Evolutionary conservation across 2,797 vertebrate species (phyloP).

Genomic region (Lophius americanus): DNA sequence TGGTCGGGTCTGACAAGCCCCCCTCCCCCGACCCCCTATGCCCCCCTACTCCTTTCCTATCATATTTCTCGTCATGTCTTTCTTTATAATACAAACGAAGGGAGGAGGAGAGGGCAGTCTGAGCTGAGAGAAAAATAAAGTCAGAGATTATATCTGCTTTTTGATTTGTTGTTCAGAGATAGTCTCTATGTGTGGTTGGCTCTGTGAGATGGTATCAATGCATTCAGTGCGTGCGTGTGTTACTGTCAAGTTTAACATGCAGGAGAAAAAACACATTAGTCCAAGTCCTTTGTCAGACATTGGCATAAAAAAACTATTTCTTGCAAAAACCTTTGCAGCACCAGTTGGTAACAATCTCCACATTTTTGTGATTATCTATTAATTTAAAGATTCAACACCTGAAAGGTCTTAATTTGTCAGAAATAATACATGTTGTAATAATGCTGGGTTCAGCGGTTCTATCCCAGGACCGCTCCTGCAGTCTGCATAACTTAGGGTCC

Average conservation of each 20-base stretch:
- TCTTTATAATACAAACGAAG: constrained; percentile 74
- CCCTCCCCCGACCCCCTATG: constrained; percentile 3
- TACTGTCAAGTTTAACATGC: constrained; percentile 60
- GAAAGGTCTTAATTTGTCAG: constrained; percentile 21
- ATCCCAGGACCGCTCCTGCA: too few species aligned
- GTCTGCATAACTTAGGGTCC: too few species aligned
- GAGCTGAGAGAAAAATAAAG: constrained; percentile 66
- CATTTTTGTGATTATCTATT: constrained; percentile 32
- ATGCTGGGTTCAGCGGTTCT: background rate
- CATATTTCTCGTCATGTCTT: constrained; percentile 72
- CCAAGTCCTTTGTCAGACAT: constrained; percentile 44
- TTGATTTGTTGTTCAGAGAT: constrained; percentile 76
- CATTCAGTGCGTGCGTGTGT: constrained; percentile 30
- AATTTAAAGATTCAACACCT: constrained; percentile 16
- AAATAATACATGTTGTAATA: constrained; percentile 18
- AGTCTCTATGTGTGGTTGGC: constrained; percentile 67
- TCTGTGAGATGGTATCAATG: constrained; percentile 70
- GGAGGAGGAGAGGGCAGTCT: constrained; percentile 68
- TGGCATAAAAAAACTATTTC: constrained; percentile 40
- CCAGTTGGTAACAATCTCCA: constrained; percentile 32
- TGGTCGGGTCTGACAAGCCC: constrained; percentile 61
- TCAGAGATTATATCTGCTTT: constrained; percentile 73
- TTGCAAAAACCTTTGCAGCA: constrained; percentile 28
- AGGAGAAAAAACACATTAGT: constrained; percentile 60
- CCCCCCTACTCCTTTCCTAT: constrained; percentile 28